A percentile compares a stretch with the other conserved stretches of the same genome.
These are phyloP conservation scores for Lottia gigantea DNA, from an alignment of 2,888 invertebrate genomes.

Conservation along the genomic window DNA sequence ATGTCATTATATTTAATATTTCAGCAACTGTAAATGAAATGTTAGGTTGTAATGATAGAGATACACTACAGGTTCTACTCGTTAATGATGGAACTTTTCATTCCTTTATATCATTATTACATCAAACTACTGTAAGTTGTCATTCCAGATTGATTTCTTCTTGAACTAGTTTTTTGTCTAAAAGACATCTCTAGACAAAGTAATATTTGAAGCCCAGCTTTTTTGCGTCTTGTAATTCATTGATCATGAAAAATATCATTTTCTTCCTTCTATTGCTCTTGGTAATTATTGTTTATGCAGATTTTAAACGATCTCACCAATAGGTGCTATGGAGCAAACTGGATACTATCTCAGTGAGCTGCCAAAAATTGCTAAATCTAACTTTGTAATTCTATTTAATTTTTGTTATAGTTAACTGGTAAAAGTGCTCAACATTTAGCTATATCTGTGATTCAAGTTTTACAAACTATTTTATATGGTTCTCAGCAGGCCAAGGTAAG, in stretches of 20 bases:
- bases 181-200: too few relatives aligned
- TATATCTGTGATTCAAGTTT: slow-evolving; percentile 55
- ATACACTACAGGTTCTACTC: slow-evolving; percentile 58
- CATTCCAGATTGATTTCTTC: background rate
- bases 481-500: slow-evolving; percentile 57
- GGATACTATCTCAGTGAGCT: too few relatives aligned
- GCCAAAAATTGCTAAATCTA: too few relatives aligned
- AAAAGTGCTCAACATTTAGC: slow-evolving; percentile 56
- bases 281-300: too few relatives aligned
- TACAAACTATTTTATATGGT: slow-evolving; percentile 55
- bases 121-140: slow-evolving; percentile 20
- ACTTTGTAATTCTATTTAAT: background rate
- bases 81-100: slow-evolving; percentile 58
- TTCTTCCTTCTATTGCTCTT: background rate
- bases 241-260: background rate
- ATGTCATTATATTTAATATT: slow-evolving; percentile 20
- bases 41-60: slow-evolving; percentile 54
- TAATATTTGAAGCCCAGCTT: too few relatives aligned
- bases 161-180: background rate
- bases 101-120: slow-evolving; percentile 48
- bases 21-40: slow-evolving; percentile 57
- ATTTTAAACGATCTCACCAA: too few relatives aligned
- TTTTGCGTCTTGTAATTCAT: too few relatives aligned
- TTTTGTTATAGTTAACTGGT: slow-evolving; percentile 50
- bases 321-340: too few relatives aligned